These are phyloP conservation scores for Melanotaenia pygmaea DNA, from an alignment of 2,797 vertebrate genomes.

Conservation along the genomic window DNA sequence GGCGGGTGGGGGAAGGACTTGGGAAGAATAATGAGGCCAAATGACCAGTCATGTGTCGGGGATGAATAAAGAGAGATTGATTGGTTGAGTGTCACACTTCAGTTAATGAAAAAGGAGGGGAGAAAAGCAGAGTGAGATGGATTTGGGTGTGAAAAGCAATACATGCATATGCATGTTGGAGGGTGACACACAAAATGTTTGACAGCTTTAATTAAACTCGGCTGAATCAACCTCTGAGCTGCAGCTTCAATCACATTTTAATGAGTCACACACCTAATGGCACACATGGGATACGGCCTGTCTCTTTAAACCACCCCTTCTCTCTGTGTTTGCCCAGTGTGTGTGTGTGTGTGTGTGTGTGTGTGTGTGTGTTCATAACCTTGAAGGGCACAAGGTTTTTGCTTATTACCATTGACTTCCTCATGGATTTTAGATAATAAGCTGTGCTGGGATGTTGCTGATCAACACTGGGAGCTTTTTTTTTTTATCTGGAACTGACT, in stretches of 20 bases:
- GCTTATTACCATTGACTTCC: conserved; percentile 49
- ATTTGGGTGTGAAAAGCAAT: conserved; percentile 51
- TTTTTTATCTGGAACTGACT: conserved; percentile 53
- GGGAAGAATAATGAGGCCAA: conserved; percentile 58
- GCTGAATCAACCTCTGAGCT: conserved; percentile 66
- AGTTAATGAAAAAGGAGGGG: conserved; percentile 25
- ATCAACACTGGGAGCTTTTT: conserved; percentile 60
- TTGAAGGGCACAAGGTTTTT: conserved; percentile 54
- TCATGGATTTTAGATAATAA: conserved; percentile 68
- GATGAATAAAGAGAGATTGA: conserved; percentile 52
- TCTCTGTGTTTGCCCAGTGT: conserved; percentile 21
- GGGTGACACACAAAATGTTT: conserved; percentile 61
- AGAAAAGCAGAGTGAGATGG: conserved; percentile 17
- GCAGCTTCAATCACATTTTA: conserved; percentile 67
- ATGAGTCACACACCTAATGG: conserved; percentile 59
- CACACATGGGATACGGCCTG: conserved; percentile 43
- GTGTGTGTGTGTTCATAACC: conserved; percentile 36
- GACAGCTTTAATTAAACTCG: conserved; percentile 75
- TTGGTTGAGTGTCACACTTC: conserved; percentile 45
- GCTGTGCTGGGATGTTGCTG: conserved; percentile 61
- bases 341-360: neutral
- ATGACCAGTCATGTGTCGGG: conserved; percentile 35
- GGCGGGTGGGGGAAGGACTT: conserved; percentile 23
- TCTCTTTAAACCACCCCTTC: conserved; percentile 52
- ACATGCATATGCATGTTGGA: conserved; percentile 62